These are phyloP conservation scores for Microdon myrmicae DNA, from an alignment of 2,888 invertebrate genomes.

Conservation along the genomic window DNA sequence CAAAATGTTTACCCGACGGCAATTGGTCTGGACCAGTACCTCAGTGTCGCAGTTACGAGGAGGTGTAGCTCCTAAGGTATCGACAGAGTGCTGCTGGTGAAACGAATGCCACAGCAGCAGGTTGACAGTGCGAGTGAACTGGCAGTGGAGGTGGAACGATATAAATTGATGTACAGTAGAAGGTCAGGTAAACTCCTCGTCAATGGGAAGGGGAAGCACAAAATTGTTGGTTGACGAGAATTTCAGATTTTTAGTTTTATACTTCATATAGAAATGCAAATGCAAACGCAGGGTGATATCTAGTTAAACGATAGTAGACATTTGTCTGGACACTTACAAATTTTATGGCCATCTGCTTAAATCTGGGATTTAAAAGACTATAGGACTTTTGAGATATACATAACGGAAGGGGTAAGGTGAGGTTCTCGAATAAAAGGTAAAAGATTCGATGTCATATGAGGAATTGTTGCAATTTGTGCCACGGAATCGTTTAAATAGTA, in stretches of 20 bases:
- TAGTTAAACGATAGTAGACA: slow-evolving; percentile 60
- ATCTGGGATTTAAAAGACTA: too few relatives aligned
- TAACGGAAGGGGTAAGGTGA: too few relatives aligned
- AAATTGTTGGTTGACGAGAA: slow-evolving; percentile 43
- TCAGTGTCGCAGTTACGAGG: slow-evolving; percentile 74
- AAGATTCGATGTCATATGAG: too few relatives aligned
- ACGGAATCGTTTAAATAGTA: too few relatives aligned
- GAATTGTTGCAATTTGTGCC: too few relatives aligned
- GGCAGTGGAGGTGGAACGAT: slow-evolving; percentile 47
- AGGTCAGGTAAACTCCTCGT: background rate
- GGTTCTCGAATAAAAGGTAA: too few relatives aligned
- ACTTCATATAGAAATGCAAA: slow-evolving; percentile 47
- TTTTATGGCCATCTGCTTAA: too few relatives aligned
- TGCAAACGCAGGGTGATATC: slow-evolving; percentile 61
- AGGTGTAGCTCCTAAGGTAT: slow-evolving; percentile 67
- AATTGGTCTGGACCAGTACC: slow-evolving; percentile 77
- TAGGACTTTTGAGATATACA: too few relatives aligned
- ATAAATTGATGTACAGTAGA: slow-evolving; percentile 24
- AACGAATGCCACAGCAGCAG: slow-evolving; percentile 36
- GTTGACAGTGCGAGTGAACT: slow-evolving; percentile 45
- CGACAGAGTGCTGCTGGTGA: slow-evolving; percentile 43
- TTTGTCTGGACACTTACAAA: too few relatives aligned
- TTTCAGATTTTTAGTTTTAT: slow-evolving; percentile 51
- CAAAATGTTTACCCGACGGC: slow-evolving; percentile 74
- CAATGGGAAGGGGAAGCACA: slow-evolving; percentile 30